Evolutionary conservation across 2,888 invertebrate genomes (phyloP).

Genomic region (Ennomos erosarius): DNA sequence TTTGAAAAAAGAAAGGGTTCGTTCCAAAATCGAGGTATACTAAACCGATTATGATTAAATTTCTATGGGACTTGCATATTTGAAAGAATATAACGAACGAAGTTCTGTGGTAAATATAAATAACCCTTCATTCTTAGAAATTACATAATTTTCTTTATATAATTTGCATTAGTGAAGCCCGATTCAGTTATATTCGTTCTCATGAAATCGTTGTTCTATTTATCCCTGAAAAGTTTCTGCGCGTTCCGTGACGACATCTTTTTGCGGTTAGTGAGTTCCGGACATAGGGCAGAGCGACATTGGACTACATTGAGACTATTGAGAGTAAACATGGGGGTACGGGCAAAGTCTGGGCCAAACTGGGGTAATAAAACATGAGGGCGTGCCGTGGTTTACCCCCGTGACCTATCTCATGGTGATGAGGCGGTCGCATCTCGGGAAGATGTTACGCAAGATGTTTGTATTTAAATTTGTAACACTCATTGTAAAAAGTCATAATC

Average conservation of each 20-base stretch:
- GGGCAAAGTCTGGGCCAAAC: slow-evolving; percentile 43
- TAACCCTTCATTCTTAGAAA: too few relatives aligned
- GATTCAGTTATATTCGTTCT: too few relatives aligned
- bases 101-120: too few relatives aligned
- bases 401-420: slow-evolving; percentile 74
- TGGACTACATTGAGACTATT: not conserved
- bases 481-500: too few relatives aligned
- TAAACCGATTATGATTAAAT: too few relatives aligned
- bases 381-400: slow-evolving; percentile 57
- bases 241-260: slow-evolving; percentile 40
- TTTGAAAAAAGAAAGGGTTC: too few relatives aligned
- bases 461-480: not conserved
- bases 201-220: slow-evolving; percentile 22
- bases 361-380: slow-evolving; percentile 73
- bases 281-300: slow-evolving; percentile 6
- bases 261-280: slow-evolving; percentile 21
- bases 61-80: too few relatives aligned
- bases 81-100: too few relatives aligned
- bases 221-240: slow-evolving; percentile 31
- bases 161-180: too few relatives aligned
- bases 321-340: slow-evolving; percentile 3
- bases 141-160: too few relatives aligned
- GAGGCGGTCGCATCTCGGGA: slow-evolving; percentile 49
- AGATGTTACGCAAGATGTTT: slow-evolving; percentile 20
- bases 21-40: too few relatives aligned